Percentiles rank a stretch among this genome's conserved stretches.
Evolutionary conservation across 2,888 invertebrate genomes (phyloP).

Genomic region (Orthonevra nobilis): DNA sequence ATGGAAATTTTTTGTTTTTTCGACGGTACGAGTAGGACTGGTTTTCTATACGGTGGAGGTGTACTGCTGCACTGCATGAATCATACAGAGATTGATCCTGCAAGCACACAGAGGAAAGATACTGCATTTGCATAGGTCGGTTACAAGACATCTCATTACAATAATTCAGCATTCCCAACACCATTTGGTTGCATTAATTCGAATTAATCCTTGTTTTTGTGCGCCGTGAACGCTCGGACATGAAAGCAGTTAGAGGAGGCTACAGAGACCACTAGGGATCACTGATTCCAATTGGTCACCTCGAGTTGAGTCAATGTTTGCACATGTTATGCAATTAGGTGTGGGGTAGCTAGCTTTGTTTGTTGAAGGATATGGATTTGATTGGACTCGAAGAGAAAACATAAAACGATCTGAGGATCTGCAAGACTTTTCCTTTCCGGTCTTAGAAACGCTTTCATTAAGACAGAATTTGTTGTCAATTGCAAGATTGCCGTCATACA

Average conservation of each 20-base stretch:
- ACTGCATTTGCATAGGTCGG: slow-evolving; percentile 63
- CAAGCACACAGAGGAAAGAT: slow-evolving; percentile 9
- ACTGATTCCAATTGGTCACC: slow-evolving; percentile 55
- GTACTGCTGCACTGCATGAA: slow-evolving; percentile 64
- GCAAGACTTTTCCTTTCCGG: no score
- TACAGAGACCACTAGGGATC: slow-evolving; percentile 55
- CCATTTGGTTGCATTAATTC: slow-evolving; percentile 65
- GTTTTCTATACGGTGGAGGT: slow-evolving; percentile 35
- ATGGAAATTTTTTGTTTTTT: slow-evolving; percentile 65
- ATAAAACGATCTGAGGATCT: no score
- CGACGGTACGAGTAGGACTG: slow-evolving; percentile 28
- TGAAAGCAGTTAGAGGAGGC: slow-evolving; percentile 48
- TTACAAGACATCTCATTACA: slow-evolving; percentile 70
- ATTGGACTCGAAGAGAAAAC: no score
- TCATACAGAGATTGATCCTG: slow-evolving; percentile 60
- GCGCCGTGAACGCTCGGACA: slow-evolving; percentile 40
- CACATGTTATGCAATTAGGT: no score
- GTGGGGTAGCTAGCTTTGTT: no score
- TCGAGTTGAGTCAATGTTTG: no score
- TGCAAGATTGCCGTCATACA: no score
- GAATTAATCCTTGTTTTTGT: slow-evolving; percentile 50
- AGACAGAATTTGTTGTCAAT: no score
- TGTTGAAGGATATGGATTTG: no score
- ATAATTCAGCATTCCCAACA: slow-evolving; percentile 68
- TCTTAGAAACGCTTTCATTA: no score